phyloP scores from a whole-genome alignment of 2,797 vertebrate species.

The Sebastes variabilis region DNA sequence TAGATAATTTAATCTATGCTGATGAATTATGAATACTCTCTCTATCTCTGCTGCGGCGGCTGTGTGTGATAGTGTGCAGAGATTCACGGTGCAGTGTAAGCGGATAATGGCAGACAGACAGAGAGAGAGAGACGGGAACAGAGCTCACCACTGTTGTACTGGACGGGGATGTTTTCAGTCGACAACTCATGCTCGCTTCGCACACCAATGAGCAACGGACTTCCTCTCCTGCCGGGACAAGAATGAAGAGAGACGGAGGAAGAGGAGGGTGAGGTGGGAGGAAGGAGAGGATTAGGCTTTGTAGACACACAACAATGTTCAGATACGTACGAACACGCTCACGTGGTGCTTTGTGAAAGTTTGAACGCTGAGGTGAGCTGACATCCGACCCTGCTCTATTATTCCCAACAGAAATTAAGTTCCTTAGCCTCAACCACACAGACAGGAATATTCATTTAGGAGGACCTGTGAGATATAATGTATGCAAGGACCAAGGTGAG shows the following conservation, averaged over 20 bases:
- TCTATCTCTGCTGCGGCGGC: not conserved
- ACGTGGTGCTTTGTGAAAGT: conserved; percentile 6
- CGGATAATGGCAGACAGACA: conserved; percentile 5
- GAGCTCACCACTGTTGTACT: conserved; percentile 90
- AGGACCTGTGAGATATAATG: fast-evolving
- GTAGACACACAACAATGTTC: conserved; percentile 14
- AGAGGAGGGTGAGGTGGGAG: not conserved
- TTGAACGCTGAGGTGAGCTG: not conserved
- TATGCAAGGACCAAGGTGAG: too few species aligned
- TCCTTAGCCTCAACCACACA: not conserved
- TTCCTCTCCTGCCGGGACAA: conserved; percentile 88
- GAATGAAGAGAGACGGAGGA: not conserved
- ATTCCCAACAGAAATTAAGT: not conserved
- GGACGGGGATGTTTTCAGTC: conserved; percentile 90
- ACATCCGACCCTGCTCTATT: not conserved
- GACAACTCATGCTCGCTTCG: conserved; percentile 90
- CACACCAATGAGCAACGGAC: conserved; percentile 94
- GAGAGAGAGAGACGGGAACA: not conserved
- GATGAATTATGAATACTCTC: not conserved
- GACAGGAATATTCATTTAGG: too few species aligned
- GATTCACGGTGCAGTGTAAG: conserved; percentile 10
- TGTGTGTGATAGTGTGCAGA: not conserved
- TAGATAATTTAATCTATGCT: not conserved
- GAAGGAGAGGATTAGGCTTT: conserved; percentile 24
- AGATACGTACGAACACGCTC: not conserved